Percentiles rank a stretch among this genome's conserved stretches.
These are phyloP conservation scores for Amyelois transitella DNA, from an alignment of 1,140 invertebrate genomes.

Conservation along the genomic window DNA sequence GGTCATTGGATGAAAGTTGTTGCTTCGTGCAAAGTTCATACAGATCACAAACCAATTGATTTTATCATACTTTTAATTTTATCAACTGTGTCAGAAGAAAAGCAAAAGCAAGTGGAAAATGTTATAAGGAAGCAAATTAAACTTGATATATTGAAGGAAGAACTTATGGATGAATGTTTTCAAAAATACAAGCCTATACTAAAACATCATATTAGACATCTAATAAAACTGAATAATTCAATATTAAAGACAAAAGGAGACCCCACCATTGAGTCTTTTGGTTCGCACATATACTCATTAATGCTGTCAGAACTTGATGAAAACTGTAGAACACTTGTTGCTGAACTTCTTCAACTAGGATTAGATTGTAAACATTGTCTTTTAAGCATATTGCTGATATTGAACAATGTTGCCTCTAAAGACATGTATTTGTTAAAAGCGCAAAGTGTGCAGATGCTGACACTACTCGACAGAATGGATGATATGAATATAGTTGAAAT, in stretches of 20 bases:
- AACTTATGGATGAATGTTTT: conserved; percentile 54
- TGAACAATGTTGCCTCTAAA: conserved; percentile 56
- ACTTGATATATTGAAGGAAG: conserved; percentile 46
- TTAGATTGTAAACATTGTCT: conserved; percentile 53
- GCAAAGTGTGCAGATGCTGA: conserved; percentile 64
- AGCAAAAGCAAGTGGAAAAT: conserved; percentile 56
- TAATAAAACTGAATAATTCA: conserved; percentile 51
- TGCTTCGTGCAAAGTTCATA: conserved; percentile 39
- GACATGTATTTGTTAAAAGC: conserved; percentile 57
- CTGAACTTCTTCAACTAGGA: conserved; percentile 53
- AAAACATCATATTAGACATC: conserved; percentile 50
- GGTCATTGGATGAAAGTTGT: conserved; percentile 63
- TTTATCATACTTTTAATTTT: conserved; percentile 60
- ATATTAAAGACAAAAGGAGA: conserved; percentile 53
- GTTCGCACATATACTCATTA: conserved; percentile 49
- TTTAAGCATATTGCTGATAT: conserved; percentile 48
- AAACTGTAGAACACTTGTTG: conserved; percentile 44
- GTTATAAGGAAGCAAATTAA: conserved; percentile 62
- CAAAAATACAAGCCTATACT: conserved; percentile 60
- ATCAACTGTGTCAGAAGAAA: conserved; percentile 55
- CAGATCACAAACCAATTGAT: conserved; percentile 65
- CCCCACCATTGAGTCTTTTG: conserved; percentile 49
- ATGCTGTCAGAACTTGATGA: conserved; percentile 60
- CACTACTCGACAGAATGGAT: conserved; percentile 59
- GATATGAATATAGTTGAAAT: conserved; percentile 56